Evolutionary conservation across 2,797 vertebrate genomes (phyloP).

Genomic region (Potorous gilbertii): DNA sequence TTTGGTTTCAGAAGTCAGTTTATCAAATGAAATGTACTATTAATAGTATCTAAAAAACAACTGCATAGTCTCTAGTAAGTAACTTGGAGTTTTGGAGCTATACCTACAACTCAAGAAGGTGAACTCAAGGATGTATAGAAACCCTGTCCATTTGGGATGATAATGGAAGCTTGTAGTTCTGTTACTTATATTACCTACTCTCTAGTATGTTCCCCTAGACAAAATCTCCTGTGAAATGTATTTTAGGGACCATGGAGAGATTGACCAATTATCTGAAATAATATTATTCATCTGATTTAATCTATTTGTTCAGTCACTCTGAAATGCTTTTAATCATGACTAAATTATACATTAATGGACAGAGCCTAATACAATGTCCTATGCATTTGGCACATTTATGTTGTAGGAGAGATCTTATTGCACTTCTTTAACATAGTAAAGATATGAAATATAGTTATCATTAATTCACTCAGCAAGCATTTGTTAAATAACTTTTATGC

Average conservation of each 20-base stretch:
- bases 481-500: not conserved
- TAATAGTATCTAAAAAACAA: slow-evolving; percentile 57
- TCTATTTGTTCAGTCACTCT: slow-evolving; percentile 81
- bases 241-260: slow-evolving; percentile 77
- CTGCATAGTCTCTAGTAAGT: slow-evolving; percentile 55
- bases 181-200: slow-evolving; percentile 82
- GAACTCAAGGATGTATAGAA: slow-evolving; percentile 69
- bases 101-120: slow-evolving; percentile 69
- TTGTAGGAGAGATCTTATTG: slow-evolving; percentile 64
- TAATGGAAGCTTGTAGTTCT: slow-evolving; percentile 77
- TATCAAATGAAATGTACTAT: slow-evolving; percentile 64
- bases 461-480: not conserved
- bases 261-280: slow-evolving; percentile 84
- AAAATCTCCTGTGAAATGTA: slow-evolving; percentile 81
- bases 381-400: slow-evolving; percentile 63
- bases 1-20: not conserved
- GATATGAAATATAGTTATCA: slow-evolving; percentile 42
- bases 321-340: slow-evolving; percentile 80
- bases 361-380: slow-evolving; percentile 61
- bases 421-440: slow-evolving; percentile 36
- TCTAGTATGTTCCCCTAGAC: slow-evolving; percentile 71
- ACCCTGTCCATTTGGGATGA: slow-evolving; percentile 77
- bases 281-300: slow-evolving; percentile 82
- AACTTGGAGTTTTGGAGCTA: slow-evolving; percentile 62
- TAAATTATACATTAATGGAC: slow-evolving; percentile 66